A percentile compares a stretch with the other conserved stretches of the same genome.
phyloP scores from a whole-genome alignment of 2,797 vertebrate genomes.

The Gadopsis bispinosus region DNA sequence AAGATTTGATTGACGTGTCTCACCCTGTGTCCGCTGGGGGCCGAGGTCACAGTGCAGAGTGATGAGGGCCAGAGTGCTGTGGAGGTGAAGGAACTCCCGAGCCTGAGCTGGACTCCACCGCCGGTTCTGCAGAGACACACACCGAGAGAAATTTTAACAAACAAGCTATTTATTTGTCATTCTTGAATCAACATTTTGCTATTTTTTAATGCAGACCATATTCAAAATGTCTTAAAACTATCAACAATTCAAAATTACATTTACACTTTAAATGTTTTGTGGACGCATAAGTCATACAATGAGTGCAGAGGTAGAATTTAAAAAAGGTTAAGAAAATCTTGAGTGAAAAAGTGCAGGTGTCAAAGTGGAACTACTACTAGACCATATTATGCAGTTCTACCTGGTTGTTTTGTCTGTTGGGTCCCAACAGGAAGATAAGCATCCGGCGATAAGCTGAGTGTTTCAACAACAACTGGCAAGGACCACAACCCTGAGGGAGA shows the following conservation, averaged over 20 bases:
- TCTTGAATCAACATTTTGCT: not conserved
- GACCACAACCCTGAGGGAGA: slow-evolving; percentile 88
- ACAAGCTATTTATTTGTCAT: not conserved
- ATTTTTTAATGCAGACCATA: not conserved
- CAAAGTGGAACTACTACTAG: not conserved
- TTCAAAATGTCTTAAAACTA: not conserved
- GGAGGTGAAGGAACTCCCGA: slow-evolving; percentile 96
- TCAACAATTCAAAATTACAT: not conserved
- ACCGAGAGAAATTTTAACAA: not conserved
- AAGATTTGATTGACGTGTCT: slow-evolving; percentile 48
- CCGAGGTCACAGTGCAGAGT: slow-evolving; percentile 92
- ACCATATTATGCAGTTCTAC: slow-evolving; percentile 74
- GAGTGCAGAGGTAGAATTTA: not conserved
- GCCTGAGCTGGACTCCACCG: slow-evolving; percentile 99
- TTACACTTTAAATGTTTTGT: not conserved
- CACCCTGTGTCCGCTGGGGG: slow-evolving; percentile 91
- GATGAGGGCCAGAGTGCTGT: slow-evolving; percentile 94
- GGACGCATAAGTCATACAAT: not conserved
- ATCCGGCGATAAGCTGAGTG: slow-evolving; percentile 94
- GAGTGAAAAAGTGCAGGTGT: too few species aligned
- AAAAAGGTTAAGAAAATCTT: not conserved
- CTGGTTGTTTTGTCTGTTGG: slow-evolving; percentile 94
- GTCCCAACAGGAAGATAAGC: slow-evolving; percentile 94
- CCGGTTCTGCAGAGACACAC: slow-evolving; percentile 87
- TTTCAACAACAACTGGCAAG: slow-evolving; percentile 92